These are phyloP conservation scores for Podargus strigoides DNA, from an alignment of 2,797 vertebrate genomes.

Conservation along the genomic window DNA sequence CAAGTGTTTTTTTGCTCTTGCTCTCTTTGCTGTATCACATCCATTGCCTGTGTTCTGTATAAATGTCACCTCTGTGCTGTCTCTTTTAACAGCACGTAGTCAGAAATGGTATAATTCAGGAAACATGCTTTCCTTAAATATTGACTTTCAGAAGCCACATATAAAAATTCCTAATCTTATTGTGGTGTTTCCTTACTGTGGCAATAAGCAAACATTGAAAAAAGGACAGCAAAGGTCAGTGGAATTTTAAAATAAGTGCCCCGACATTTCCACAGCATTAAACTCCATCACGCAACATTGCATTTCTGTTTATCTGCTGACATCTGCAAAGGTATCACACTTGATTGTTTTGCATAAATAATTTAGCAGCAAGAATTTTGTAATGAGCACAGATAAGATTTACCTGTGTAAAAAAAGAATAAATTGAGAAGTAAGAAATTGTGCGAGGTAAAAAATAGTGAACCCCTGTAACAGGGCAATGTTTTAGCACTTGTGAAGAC, in stretches of 20 bases:
- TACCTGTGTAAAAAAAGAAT: neutral
- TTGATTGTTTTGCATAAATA: conserved; percentile 63
- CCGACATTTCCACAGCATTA: conserved; percentile 57
- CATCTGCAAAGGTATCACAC: conserved; percentile 27
- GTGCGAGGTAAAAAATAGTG: neutral
- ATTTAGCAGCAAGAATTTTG: conserved; percentile 26
- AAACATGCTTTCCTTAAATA: neutral
- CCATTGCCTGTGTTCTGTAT: neutral
- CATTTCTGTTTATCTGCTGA: conserved; percentile 58
- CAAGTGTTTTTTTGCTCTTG: neutral
- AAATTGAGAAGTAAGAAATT: neutral
- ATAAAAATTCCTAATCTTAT: neutral
- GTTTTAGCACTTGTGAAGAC: neutral
- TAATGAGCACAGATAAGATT: conserved; percentile 7
- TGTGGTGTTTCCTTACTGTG: neutral
- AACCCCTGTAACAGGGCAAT: neutral
- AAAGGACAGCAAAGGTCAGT: conserved; percentile 37
- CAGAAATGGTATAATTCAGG: neutral
- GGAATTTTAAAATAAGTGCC: conserved; percentile 23
- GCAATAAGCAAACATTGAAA: conserved; percentile 9
- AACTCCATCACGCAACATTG: conserved; percentile 46
- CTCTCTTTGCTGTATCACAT: neutral
- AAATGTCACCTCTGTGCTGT: neutral
- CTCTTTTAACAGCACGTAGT: neutral
- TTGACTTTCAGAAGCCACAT: neutral